Percentiles rank a stretch among this genome's conserved stretches.
Conservation (phyloP, 2,113 vertebrate species). For the Astatoreochromis straeleni region DNA sequence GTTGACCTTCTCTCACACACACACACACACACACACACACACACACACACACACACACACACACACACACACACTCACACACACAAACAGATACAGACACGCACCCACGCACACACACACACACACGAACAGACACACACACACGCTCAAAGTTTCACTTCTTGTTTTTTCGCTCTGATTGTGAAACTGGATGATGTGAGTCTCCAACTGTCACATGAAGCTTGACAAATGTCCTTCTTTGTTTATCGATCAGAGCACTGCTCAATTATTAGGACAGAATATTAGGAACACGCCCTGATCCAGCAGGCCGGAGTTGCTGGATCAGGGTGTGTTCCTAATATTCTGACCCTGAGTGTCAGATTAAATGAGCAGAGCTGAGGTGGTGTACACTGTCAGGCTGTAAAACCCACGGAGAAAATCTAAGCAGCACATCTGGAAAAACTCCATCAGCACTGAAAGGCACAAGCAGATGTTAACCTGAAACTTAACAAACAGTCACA, state of each 20-base stretch:
- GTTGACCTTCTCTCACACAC: no score
- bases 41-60: accelerated
- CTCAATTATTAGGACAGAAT: neutral
- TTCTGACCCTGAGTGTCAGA: neutral
- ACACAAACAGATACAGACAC: neutral
- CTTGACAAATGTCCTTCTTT: neutral
- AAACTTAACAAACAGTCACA: neutral
- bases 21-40: neutral
- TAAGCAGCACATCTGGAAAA: neutral
- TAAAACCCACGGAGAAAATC: neutral
- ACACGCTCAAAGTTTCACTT: slow-evolving; percentile 26
- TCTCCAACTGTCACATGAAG: slow-evolving; percentile 1
- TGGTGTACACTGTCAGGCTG: neutral
- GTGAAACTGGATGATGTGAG: neutral
- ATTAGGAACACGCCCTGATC: neutral
- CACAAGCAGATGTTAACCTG: neutral
- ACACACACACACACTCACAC: neutral
- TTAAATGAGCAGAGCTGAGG: neutral
- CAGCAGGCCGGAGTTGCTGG: neutral
- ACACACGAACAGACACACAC: neutral
- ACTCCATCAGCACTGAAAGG: neutral
- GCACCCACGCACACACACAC: neutral
- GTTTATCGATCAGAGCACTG: neutral
- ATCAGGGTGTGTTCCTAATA: neutral
- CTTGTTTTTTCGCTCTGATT: neutral